Conservation (phyloP, 2,797 vertebrate species). For the Ispidina picta region DNA sequence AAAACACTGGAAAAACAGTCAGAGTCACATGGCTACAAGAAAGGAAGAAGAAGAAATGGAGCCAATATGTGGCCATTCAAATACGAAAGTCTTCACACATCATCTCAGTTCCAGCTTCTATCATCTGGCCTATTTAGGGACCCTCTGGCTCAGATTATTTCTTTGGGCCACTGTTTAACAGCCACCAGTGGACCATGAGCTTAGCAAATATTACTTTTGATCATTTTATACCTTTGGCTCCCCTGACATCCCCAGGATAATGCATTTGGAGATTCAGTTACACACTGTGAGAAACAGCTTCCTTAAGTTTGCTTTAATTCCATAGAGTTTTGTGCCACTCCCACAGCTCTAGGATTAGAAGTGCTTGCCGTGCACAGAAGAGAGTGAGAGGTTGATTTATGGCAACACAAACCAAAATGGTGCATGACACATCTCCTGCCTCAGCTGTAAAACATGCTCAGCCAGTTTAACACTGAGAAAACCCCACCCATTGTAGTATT, state of each 20-base stretch:
- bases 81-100: not conserved
- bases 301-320: not conserved
- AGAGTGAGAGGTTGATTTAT: not conserved
- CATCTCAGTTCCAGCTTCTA: not conserved
- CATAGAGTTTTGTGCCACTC: not conserved
- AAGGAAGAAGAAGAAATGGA: not conserved
- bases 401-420: not conserved
- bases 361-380: not conserved
- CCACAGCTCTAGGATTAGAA: not conserved
- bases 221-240: not conserved
- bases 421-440: not conserved
- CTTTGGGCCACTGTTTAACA: not conserved
- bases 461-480: not conserved
- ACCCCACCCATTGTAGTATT: not conserved
- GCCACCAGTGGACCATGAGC: not conserved
- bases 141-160: not conserved
- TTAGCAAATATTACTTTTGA: not conserved
- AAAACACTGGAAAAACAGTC: conserved; percentile 69
- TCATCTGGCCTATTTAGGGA: not conserved
- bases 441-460: not conserved
- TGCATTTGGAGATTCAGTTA: not conserved
- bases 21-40: conserved; percentile 49
- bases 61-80: not conserved
- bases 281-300: not conserved
- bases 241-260: not conserved